phyloP scores from a whole-genome alignment of 1,140 invertebrate genomes.

The Diorhabda sublineata region DNA sequence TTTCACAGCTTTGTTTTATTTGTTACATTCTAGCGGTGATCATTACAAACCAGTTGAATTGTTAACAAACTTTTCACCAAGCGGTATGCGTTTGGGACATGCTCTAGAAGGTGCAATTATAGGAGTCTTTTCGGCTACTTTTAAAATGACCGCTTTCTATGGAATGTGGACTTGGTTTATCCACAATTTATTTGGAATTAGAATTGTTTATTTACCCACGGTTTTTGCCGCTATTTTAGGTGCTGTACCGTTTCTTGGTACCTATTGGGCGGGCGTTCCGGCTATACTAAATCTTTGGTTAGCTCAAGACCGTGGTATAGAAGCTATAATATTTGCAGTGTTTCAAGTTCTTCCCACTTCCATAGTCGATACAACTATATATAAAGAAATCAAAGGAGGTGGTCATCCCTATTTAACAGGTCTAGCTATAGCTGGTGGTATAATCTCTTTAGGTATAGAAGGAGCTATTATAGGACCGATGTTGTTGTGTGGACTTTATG shows the following conservation, averaged over 20 bases:
- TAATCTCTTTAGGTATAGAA: constrained; percentile 93
- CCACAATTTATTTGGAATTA: constrained; percentile 90
- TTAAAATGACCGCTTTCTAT: constrained; percentile 96
- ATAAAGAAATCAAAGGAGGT: constrained; percentile 94
- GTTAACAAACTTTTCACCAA: constrained; percentile 69
- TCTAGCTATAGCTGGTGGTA: constrained; percentile 94
- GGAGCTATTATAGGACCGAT: constrained; percentile 95
- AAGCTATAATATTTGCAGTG: constrained; percentile 73
- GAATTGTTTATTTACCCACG: constrained; percentile 93
- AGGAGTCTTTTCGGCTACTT: constrained; percentile 86
- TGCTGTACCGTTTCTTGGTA: constrained; percentile 89
- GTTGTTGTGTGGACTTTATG: constrained; percentile 81
- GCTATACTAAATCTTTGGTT: constrained; percentile 92
- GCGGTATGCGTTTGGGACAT: constrained; percentile 68
- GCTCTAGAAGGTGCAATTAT: constrained; percentile 72
- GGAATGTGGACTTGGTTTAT: constrained; percentile 97
- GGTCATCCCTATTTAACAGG: constrained; percentile 98
- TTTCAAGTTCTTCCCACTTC: constrained; percentile 88
- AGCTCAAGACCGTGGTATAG: constrained; percentile 72
- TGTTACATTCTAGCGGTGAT: constrained; percentile 82
- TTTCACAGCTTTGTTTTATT: constrained; percentile 92
- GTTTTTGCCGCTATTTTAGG: constrained; percentile 88
- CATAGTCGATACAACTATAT: constrained; percentile 90
- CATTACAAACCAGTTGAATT: constrained; percentile 90
- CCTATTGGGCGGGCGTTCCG: constrained; percentile 91